Evolutionary conservation across 2,888 invertebrate genomes (phyloP), one percentile per base, ranked within the genome.

Genomic region (Liopterus haemorrhoidalis): DNA sequence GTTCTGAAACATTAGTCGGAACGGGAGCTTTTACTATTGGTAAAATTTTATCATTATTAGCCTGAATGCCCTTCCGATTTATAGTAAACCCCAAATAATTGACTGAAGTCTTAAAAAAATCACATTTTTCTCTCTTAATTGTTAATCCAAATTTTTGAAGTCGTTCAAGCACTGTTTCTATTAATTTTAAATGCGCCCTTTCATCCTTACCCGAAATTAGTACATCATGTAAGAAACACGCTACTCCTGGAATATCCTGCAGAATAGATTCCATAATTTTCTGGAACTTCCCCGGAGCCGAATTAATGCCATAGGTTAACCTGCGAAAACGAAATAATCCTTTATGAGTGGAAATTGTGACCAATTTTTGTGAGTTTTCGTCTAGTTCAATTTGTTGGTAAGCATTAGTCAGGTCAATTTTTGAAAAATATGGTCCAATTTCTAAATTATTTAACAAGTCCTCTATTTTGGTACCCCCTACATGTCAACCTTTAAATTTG

Each of bases 341-440:
- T 21, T 52, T 53, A 40, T 59, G 58, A 1, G 59, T 62, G 19
- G 49, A 54, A 8, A 61, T 54, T 0, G 60, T 60, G 1, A 41
- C 47, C 3, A 51, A 48, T 15, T 51, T 49, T 30, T 57, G 52
- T 3, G 58, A 52, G 39, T 56, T 50, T 12, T 59, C 49, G 36
- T 56, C 53, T 9, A 57, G 21, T 11, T 39, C 37, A 11, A 57
- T 25, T 49, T 64, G 61, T 20, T 56, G 53, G 50, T 58, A 64
- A 6, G 61, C 60, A 18, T 61, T 50, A 0, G 49, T 35, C 14
- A 61, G 50, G 46, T 65, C 61, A 5, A 64, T 46, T 43, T 59
- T 58, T 5, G 54, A 49, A 49, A 62, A 63, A 12, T 38, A 28
- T 20, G 40, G 46, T 12, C 61, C 59, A n/a, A 53, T 55, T 37